Percentiles rank a stretch among this genome's conserved stretches.
Evolutionary conservation across 37 sponge, comb jelly and placozoan species (phyloP).

Genomic region (Oopsacas minuta): DNA sequence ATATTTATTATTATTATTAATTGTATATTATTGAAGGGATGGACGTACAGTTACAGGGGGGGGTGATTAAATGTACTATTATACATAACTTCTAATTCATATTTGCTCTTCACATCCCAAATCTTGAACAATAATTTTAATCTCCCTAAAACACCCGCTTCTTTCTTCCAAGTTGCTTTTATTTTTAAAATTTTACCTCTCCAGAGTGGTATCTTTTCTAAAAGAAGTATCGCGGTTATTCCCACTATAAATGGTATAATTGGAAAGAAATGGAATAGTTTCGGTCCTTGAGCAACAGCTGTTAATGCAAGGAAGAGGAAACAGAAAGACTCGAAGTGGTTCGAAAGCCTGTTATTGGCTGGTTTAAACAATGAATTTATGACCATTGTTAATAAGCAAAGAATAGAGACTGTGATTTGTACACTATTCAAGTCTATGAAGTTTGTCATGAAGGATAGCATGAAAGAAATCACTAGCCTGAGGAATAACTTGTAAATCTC

Average conservation of each 20-base stretch:
- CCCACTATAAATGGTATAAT: background rate
- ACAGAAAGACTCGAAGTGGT: background rate
- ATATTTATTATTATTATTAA: too few species aligned
- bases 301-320: background rate
- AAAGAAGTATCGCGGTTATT: background rate
- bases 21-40: too few species aligned
- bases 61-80: too few species aligned
- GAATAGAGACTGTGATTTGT: background rate
- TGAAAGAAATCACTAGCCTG: background rate
- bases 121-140: background rate
- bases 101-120: background rate
- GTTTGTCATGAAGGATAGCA: background rate
- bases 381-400: background rate
- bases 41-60: too few species aligned
- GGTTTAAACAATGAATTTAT: background rate
- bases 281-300: background rate
- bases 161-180: background rate
- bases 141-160: background rate
- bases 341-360: background rate
- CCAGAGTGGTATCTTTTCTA: background rate
- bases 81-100: background rate
- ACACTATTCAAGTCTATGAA: background rate
- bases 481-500: slow-evolving; percentile 1
- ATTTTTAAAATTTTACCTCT: background rate
- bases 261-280: background rate